Conservation (phyloP, 2,113 vertebrate genomes). For the Saguinus imperator region DNA sequence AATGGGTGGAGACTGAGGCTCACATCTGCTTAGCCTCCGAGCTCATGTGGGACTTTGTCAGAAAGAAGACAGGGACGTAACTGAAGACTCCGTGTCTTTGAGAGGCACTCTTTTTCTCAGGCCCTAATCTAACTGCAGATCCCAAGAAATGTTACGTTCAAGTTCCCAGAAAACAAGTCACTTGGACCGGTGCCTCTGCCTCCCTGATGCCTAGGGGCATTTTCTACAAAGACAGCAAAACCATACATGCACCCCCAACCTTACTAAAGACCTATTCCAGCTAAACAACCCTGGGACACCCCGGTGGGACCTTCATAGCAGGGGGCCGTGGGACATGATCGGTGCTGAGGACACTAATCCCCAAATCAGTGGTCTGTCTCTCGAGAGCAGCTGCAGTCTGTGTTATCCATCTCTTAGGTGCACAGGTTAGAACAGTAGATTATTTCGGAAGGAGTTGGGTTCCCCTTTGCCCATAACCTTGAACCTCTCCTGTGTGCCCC, state of each 20-base stretch:
- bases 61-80: not conserved
- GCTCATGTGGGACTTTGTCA: not conserved
- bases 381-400: no score
- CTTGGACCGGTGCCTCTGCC: not conserved
- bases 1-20: not conserved
- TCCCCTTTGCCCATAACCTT: not conserved
- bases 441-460: not conserved
- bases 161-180: not conserved
- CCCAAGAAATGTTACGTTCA: not conserved
- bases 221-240: not conserved
- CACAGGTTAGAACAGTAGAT: not conserved
- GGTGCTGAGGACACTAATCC: not conserved
- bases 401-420: not conserved
- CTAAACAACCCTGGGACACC: no score
- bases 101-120: not conserved
- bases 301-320: not conserved
- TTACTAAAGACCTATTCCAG: not conserved
- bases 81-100: not conserved
- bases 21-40: not conserved
- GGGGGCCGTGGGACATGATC: fast-evolving
- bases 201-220: not conserved
- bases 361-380: not conserved
- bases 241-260: not conserved
- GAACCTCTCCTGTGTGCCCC: not conserved
- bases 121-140: not conserved